Percentiles rank a stretch among this genome's conserved stretches.
Evolutionary conservation across 2,797 vertebrate genomes (phyloP).

Genomic region (Cossypha polioptera): DNA sequence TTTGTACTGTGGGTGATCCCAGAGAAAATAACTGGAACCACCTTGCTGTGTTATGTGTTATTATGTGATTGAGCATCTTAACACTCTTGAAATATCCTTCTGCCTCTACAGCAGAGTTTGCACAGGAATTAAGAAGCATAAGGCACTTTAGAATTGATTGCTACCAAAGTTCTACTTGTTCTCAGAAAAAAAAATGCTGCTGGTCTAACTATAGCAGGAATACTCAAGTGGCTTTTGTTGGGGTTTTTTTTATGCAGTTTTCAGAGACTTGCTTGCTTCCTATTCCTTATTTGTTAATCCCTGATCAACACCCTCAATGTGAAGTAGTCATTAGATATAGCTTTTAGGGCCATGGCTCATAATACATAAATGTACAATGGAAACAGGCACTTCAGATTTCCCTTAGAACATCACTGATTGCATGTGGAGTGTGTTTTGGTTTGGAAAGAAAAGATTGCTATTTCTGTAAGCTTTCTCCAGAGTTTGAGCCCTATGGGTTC

Average conservation of each 20-base stretch:
- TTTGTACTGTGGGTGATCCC: neutral
- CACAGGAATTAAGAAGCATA: conserved; percentile 9
- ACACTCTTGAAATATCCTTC: neutral
- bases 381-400: neutral
- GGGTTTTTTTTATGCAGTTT: neutral
- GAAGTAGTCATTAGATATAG: neutral
- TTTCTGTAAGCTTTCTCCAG: neutral
- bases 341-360: neutral
- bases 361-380: neutral
- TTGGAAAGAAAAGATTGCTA: neutral
- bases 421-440: neutral
- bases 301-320: neutral
- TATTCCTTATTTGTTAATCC: neutral
- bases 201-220: neutral
- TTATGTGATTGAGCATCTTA: neutral
- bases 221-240: neutral
- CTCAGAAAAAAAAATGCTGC: neutral
- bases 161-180: conserved; percentile 27
- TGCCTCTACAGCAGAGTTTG: neutral
- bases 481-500: neutral
- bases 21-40: neutral
- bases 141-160: conserved; percentile 26
- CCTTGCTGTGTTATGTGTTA: neutral
- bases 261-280: neutral
- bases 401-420: neutral